These are phyloP conservation scores for Sternarchorhynchus goeldii DNA, from an alignment of 2,797 vertebrate species.

Conservation along the genomic window DNA sequence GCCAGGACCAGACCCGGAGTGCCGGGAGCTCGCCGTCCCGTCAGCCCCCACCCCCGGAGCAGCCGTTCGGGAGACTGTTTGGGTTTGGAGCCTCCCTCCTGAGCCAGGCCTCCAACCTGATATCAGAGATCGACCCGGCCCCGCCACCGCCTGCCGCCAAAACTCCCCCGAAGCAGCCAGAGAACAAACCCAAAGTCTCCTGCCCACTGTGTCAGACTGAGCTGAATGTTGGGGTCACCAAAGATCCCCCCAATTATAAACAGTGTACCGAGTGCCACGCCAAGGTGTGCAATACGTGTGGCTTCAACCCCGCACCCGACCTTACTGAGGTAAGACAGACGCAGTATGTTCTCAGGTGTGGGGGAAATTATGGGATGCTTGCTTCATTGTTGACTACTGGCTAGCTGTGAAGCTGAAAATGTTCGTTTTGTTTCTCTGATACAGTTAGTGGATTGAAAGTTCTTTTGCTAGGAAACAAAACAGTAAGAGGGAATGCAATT, in stretches of 20 bases:
- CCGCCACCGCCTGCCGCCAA: conserved; percentile 83
- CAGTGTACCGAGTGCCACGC: conserved; percentile 91
- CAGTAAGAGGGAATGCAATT: no score
- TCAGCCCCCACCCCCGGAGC: conserved; percentile 85
- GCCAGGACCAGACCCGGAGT: conserved; percentile 82
- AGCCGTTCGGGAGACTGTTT: conserved; percentile 93
- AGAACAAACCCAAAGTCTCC: conserved; percentile 81
- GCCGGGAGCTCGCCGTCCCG: conserved; percentile 81
- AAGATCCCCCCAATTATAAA: conserved; percentile 91
- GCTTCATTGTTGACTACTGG: no score
- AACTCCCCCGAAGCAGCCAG: conserved; percentile 79
- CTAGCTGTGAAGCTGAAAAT: no score
- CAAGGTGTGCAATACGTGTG: conserved; percentile 97
- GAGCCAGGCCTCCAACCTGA: conserved; percentile 90
- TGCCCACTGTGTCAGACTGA: conserved; percentile 96
- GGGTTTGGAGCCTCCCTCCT: conserved; percentile 95
- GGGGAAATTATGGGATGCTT: background rate
- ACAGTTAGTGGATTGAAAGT: no score
- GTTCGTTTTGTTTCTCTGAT: no score
- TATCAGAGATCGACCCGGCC: conserved; percentile 68
- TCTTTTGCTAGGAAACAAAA: no score
- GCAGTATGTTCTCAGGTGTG: background rate
- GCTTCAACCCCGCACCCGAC: conserved; percentile 98
- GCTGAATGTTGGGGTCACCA: conserved; percentile 84
- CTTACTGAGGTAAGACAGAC: conserved; percentile 89